Conservation (phyloP, 2,888 invertebrate species). For the Acleris emargana region DNA sequence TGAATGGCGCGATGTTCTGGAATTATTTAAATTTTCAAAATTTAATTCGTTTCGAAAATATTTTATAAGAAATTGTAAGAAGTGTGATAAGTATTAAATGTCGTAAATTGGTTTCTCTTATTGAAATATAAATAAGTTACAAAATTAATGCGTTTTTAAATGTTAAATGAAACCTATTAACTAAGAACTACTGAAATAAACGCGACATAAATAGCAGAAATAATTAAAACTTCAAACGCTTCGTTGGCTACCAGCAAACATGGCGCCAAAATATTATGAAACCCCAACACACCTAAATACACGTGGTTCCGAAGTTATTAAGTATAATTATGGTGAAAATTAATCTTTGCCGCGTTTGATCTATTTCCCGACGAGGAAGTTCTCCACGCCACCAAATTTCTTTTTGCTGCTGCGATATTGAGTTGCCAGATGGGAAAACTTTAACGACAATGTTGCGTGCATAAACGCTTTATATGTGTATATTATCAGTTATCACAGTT, state of each 20-base stretch:
- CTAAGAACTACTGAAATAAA: slow-evolving; percentile 11
- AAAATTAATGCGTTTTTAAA: neutral
- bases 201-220: slow-evolving; percentile 9
- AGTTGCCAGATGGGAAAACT: slow-evolving; percentile 4
- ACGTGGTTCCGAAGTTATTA: slow-evolving; percentile 52
- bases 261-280: slow-evolving; percentile 54
- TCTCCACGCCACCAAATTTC: slow-evolving; percentile 40
- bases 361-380: slow-evolving; percentile 68
- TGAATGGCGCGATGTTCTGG: slow-evolving; percentile 9
- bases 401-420: slow-evolving; percentile 11
- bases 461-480: too few relatives aligned
- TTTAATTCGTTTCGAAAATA: neutral
- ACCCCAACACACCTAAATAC: slow-evolving; percentile 38
- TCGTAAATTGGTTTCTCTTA: neutral
- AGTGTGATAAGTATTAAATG: slow-evolving; percentile 12
- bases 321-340: slow-evolving; percentile 64
- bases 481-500: too few relatives aligned
- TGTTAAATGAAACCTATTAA: slow-evolving; percentile 2
- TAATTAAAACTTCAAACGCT: slow-evolving; percentile 44
- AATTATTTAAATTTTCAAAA: slow-evolving; percentile 8
- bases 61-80: neutral
- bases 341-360: slow-evolving; percentile 66
- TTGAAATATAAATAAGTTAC: neutral
- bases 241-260: slow-evolving; percentile 37
- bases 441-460: too few relatives aligned